These are phyloP conservation scores for Gallirallus australis DNA, from an alignment of 2,797 vertebrate genomes.

Conservation along the genomic window DNA sequence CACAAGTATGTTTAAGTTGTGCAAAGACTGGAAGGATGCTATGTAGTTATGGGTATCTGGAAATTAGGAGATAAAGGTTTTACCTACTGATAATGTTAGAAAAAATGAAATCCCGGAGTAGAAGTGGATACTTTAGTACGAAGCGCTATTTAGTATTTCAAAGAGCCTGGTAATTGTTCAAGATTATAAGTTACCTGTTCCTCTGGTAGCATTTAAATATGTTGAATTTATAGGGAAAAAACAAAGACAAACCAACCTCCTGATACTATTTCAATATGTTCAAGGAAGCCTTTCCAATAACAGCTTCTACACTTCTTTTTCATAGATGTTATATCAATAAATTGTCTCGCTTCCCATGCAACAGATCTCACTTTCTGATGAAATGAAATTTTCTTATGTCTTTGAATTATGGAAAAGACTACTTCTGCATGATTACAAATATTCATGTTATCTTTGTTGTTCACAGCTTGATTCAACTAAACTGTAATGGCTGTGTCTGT, in stretches of 20 bases:
- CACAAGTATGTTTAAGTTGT: not conserved
- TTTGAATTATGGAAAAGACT: conserved; percentile 9
- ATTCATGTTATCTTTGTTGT: not conserved
- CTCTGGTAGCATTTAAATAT: not conserved
- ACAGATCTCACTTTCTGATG: conserved; percentile 4
- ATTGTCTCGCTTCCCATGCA: not conserved
- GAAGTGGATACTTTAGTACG: not conserved
- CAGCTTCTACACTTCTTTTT: conserved; percentile 1
- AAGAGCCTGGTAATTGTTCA: not conserved
- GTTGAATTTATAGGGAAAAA: not conserved
- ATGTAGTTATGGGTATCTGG: not conserved
- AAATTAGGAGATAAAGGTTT: not conserved
- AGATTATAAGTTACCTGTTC: not conserved
- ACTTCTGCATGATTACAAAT: conserved; percentile 35
- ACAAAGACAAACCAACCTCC: not conserved
- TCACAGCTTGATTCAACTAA: conserved; percentile 46
- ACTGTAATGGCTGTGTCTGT: conserved; percentile 32
- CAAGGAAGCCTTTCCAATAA: conserved; percentile 21
- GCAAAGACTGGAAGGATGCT: not conserved
- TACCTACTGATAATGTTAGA: not conserved
- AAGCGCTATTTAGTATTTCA: not conserved
- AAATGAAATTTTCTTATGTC: not conserved
- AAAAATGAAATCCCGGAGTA: not conserved
- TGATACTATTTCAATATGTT: not conserved
- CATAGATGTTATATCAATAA: conserved; percentile 2